Evolutionary conservation across 2,888 invertebrate genomes (phyloP), one percentile per base, ranked within the genome.

Genomic region (Priapulus caudatus): DNA sequence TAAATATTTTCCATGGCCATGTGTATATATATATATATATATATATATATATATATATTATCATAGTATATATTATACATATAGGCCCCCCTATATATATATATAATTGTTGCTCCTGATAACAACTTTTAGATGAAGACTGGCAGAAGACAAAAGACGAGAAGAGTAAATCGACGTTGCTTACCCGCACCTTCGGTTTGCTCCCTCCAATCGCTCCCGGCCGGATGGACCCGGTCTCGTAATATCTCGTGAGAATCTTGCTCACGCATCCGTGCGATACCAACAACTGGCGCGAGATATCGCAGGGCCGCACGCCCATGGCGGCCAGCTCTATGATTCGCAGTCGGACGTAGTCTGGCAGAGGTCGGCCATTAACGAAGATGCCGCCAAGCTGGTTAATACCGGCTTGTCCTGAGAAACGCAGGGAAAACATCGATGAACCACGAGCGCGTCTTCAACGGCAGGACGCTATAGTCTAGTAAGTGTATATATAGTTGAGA

Each of bases 181-280:
- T n/a, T n/a, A n/a, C n/a, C 2, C 64, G 55, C 72, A 91, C 91
- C 84, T 91, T 92, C 33, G 90, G 89, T 73, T 91, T 92, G 67
- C 87, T 88, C 51, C 92, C 91, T 20, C 92, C 91, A 60, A 91
- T 91, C 46, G 90, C 88, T 1, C 93, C 93, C 0, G 93, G 93
- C 60, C 90, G 78, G 56, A 93, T 93, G 56, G 90, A 91, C 2
- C 93, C 93, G 1, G 93, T 95, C 76, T 93, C 93, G 74, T 93
- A 92, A 75, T 90, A 95, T 61, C 93, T 78, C 15, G 93, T 92
- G 54, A 95, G 78, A 60, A 95, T 95, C 77, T 95, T 95, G 59
- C 91, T 92, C 51, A 95, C 93, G 73, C 93, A 95, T 53, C 93
- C 95, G 68, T 95, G 93, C 0, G 92, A 92, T 48, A 95, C 93